phyloP scores from a whole-genome alignment of 2,888 invertebrate species.

The Tigriopus californicus region DNA sequence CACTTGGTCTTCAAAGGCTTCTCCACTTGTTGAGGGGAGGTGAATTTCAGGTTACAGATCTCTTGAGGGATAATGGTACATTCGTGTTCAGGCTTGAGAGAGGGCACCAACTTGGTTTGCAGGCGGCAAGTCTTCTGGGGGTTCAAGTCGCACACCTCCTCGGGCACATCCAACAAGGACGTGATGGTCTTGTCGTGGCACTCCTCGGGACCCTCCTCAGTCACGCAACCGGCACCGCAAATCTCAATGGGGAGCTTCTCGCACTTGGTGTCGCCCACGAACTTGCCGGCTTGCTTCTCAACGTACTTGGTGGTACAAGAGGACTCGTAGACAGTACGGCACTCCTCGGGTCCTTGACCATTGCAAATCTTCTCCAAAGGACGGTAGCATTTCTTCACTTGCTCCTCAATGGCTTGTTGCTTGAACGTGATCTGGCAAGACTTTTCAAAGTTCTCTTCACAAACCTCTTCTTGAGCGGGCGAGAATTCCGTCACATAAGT shows the following conservation, averaged over 20 bases:
- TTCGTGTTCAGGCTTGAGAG: slow-evolving; percentile 9
- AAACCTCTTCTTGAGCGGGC: slow-evolving; percentile 13
- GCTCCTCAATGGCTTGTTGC: slow-evolving; percentile 13
- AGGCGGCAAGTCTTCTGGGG: slow-evolving; percentile 12
- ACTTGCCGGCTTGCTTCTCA: too few relatives aligned
- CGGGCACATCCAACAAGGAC: slow-evolving; percentile 10
- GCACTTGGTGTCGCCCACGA: too few relatives aligned
- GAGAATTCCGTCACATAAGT: slow-evolving; percentile 11
- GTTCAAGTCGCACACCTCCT: slow-evolving; percentile 14
- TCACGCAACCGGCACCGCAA: too few relatives aligned
- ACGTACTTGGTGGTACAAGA: too few relatives aligned
- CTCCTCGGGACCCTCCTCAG: too few relatives aligned
- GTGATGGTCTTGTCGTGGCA: too few relatives aligned
- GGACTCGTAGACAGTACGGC: slow-evolving; percentile 11
- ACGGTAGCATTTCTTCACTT: slow-evolving; percentile 12
- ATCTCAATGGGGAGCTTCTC: too few relatives aligned
- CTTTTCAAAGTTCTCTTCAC: slow-evolving; percentile 15
- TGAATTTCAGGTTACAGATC: slow-evolving; percentile 7
- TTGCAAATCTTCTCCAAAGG: slow-evolving; percentile 13
- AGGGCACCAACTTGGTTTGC: slow-evolving; percentile 12
- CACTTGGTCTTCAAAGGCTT: slow-evolving; percentile 10
- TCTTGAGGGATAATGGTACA: slow-evolving; percentile 11
- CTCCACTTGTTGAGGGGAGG: background rate
- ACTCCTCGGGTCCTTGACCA: slow-evolving; percentile 14
- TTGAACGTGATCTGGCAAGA: slow-evolving; percentile 14